phyloP scores from a whole-genome alignment of 2,797 vertebrate genomes.

The Anguilla anguilla region DNA sequence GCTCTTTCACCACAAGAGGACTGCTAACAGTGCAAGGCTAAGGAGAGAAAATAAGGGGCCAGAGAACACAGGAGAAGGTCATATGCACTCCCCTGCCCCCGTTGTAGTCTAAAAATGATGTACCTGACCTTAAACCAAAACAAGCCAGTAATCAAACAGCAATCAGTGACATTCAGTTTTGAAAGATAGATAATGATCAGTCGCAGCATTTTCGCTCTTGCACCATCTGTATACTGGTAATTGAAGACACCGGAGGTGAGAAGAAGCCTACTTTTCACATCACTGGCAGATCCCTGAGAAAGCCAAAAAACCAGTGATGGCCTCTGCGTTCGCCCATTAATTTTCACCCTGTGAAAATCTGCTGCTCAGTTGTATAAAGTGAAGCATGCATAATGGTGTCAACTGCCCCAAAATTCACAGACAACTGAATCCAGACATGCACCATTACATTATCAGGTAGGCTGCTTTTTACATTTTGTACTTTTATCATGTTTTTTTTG shows the following conservation, averaged over 20 bases:
- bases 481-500: not conserved
- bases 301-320: slow-evolving; percentile 38
- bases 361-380: not conserved
- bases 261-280: slow-evolving; percentile 40
- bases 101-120: not conserved
- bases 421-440: not conserved
- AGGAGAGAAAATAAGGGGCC: not conserved
- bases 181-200: slow-evolving; percentile 19
- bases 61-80: slow-evolving; percentile 22
- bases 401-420: not conserved
- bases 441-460: not conserved
- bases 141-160: slow-evolving; percentile 39
- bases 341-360: not conserved
- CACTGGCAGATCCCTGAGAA: slow-evolving; percentile 44
- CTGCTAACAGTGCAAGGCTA: not conserved
- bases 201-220: slow-evolving; percentile 25
- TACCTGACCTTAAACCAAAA: not conserved
- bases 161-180: slow-evolving; percentile 33
- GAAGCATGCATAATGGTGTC: not conserved
- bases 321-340: slow-evolving; percentile 52
- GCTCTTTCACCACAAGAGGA: not conserved
- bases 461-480: not conserved
- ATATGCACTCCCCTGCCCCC: not conserved
- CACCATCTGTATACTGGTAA: slow-evolving; percentile 30
- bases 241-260: slow-evolving; percentile 32